Evolutionary conservation across 2,888 invertebrate species (phyloP), one percentile per base, ranked within the genome.

Genomic region (Crocallis elinguaria): DNA sequence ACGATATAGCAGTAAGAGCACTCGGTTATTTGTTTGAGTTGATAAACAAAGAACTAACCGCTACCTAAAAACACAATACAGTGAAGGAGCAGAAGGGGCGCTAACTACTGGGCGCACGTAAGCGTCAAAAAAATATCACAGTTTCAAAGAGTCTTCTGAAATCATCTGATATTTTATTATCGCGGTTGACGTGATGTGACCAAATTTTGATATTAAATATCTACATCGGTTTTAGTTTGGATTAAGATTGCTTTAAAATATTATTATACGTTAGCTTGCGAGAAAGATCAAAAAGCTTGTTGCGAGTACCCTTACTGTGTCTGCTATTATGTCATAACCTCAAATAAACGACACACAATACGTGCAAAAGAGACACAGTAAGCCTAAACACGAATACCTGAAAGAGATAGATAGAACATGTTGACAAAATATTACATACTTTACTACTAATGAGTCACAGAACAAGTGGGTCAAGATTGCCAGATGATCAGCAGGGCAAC

Each of bases 381-480:
- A 53, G 13, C 1, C 29, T 1, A 13, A 35, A 35, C 5, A 16
- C 8, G n/a, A 11, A 2, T 9, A 33, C 21, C 36, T 4, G 30
- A 51, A 29, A 14, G 55, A 49, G 55, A 53, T 9, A 48, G 42
- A 32, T 16, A 12, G 8, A 7, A n/a, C 17, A 16, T 52, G 52
- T 52, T 52, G 46, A 52, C 52, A 52, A 52, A 52, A 52, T 37
- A 46, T 52, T 42, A 19, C 25, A 29, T 42, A 36, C 45, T 41
- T 21, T 45, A 30, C 21, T 43, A 44, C 39, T 35, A 49, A 57
- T 46, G 54, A 52, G 49, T 60, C 30, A 14, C 9, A 13, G 8
- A 17, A 30, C 60, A 60, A 52, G 36, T 63, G 35, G 62, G 62
- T 63, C 62, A 63, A 59, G 62, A 57, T 45, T 57, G 41, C 19